Conservation (phyloP, 1,140 invertebrate species). For the Habropoda laboriosa region DNA sequence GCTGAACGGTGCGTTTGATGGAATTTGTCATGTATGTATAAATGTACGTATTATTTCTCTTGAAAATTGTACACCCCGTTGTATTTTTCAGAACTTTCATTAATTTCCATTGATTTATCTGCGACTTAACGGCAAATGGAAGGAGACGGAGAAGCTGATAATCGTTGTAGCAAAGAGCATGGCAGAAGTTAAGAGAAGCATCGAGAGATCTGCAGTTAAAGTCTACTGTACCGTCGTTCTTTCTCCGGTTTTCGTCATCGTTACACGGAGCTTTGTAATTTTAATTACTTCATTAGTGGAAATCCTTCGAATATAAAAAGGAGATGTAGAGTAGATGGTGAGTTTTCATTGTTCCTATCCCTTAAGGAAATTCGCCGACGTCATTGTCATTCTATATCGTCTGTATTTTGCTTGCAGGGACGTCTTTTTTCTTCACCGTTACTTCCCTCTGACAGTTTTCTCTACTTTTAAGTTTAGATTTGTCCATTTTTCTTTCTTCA, state of each 20-base stretch:
- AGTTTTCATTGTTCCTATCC: slow-evolving; percentile 36
- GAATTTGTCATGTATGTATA: too few relatives aligned
- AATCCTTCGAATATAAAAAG: slow-evolving; percentile 69
- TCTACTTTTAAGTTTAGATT: slow-evolving; percentile 43
- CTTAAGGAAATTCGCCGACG: slow-evolving; percentile 52
- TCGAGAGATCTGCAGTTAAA: background rate
- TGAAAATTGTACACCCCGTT: background rate
- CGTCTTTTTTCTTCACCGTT: slow-evolving; percentile 14
- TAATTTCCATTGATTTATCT: slow-evolving; percentile 50
- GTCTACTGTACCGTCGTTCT: background rate
- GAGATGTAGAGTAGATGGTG: slow-evolving; percentile 42
- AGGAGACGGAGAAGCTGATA: slow-evolving; percentile 18
- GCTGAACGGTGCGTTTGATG: too few relatives aligned
- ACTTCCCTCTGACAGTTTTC: slow-evolving; percentile 10
- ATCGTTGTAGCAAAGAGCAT: background rate
- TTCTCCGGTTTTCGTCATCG: slow-evolving; percentile 17
- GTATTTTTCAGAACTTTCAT: slow-evolving; percentile 39
- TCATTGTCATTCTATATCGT: slow-evolving; percentile 38
- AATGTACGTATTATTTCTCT: too few relatives aligned
- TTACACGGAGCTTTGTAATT: slow-evolving; percentile 71
- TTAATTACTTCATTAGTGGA: slow-evolving; percentile 76
- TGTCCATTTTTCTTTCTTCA: slow-evolving; percentile 41
- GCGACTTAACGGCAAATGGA: background rate
- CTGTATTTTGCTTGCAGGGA: slow-evolving; percentile 61
- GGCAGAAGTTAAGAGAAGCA: background rate